Evolutionary conservation across 2,888 invertebrate genomes (phyloP), one percentile per base, ranked within the genome.

Genomic region (Seladonia tumulorum): DNA sequence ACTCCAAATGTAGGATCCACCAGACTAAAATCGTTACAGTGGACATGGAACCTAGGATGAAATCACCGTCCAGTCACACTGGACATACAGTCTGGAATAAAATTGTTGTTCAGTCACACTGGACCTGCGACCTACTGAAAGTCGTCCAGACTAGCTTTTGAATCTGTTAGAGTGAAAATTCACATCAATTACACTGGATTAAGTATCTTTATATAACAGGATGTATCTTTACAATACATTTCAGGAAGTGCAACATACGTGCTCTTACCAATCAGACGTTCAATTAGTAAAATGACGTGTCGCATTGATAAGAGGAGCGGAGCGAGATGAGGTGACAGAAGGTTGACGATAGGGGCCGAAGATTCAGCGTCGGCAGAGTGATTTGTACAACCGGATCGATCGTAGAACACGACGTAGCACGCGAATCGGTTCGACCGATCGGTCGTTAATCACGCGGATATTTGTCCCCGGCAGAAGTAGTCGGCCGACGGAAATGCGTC

Each of bases 381-480:
- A 16, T 63, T 35, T 18, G 63, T 35, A 29, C 16, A 16, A 18
- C 8, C 35, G 29, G 29, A 63, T 63, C 63, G 63, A 63, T 63
- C 63, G 29, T 29, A 63, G 63, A 63, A 63, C 29, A 29, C 16
- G 29, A 25, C 29, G 60, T 25, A 25, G 60, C 5, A 63, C 25
- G 22, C 25, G 57, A 57, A 57, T 57, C 57, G 57, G 12, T 57
- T n/a, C 42, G 35, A 35, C 35, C 66, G 45, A 25, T 42, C 70
- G 47, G 25, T 78, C 85, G 75, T 86, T 85, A 85, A 86, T 86
- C 86, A 82, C 73, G 16, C 29, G 76, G 79, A 82, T 75, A 73
- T 86, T 79, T 82, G 78, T 79, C 86, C 75, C n/a, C 42, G 77
- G 72, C 86, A 85, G 85, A 86, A 85, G 81, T 85, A 85, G 85